phyloP scores from a whole-genome alignment of 2,797 vertebrate genomes.

The Lagorchestes hirsutus region DNA sequence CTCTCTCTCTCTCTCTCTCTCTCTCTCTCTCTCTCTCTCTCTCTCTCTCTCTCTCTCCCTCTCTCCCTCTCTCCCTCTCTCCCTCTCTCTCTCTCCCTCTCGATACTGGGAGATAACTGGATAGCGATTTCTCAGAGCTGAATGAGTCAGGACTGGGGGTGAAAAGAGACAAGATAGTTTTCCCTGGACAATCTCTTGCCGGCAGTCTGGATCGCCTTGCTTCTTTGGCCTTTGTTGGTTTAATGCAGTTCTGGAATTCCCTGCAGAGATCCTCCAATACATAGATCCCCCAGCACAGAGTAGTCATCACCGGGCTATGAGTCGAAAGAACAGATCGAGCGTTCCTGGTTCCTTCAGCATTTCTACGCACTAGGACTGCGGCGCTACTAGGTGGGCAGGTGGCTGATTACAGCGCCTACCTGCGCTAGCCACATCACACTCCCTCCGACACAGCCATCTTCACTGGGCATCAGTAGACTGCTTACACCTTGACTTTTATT shows the following conservation, averaged over 20 bases:
- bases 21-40: too few species aligned
- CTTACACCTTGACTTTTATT: background rate
- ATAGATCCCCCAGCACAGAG: too few species aligned
- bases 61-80: too few species aligned
- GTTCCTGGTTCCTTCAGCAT: background rate
- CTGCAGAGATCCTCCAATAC: background rate
- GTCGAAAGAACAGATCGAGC: background rate
- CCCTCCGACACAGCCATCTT: background rate
- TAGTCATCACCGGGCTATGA: background rate
- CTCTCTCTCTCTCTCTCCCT: too few species aligned
- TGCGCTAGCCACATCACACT: background rate
- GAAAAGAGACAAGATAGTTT: background rate
- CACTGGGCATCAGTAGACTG: background rate
- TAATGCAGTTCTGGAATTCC: background rate
- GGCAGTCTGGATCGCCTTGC: background rate
- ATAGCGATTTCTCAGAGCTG: too few species aligned
- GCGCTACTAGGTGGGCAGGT: background rate
- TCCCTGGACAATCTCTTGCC: background rate
- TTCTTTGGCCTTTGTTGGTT: background rate
- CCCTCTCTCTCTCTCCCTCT: too few species aligned
- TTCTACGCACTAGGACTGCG: background rate
- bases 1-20: too few species aligned
- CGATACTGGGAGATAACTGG: too few species aligned
- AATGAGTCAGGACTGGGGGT: too few species aligned
- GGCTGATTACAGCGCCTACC: background rate